phyloP scores from a whole-genome alignment of 1,140 invertebrate species.

The Drosophila melanica region DNA sequence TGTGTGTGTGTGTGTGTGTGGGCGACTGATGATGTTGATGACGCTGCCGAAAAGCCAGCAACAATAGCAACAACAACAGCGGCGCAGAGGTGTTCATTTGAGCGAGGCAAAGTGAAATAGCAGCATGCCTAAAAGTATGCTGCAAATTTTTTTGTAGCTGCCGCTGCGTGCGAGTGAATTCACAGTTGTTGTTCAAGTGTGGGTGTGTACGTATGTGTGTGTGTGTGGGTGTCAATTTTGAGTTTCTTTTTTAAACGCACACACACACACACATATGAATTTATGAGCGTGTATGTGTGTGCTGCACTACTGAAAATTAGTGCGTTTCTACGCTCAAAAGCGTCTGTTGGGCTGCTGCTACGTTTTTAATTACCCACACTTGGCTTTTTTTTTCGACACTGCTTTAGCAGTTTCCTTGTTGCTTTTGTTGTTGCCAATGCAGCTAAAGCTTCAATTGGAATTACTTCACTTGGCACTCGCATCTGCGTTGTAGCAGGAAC shows the following conservation, averaged over 20 bases:
- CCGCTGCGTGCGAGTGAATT: conserved; percentile 50
- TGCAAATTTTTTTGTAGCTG: conserved; percentile 49
- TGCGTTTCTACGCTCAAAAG: conserved; percentile 81
- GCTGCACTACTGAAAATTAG: conserved; percentile 77
- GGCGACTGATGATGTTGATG: conserved; percentile 59
- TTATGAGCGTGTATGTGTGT: conserved; percentile 31
- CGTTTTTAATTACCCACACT: conserved; percentile 82
- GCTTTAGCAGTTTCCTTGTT: conserved; percentile 59
- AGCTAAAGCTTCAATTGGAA: conserved; percentile 73
- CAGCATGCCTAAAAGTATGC: conserved; percentile 81
- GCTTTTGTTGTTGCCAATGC: conserved; percentile 44
- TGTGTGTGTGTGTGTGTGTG: conserved; percentile 6
- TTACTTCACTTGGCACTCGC: conserved; percentile 81
- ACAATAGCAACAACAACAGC: conserved; percentile 21
- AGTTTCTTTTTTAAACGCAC: conserved; percentile 48
- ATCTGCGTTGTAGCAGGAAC: conserved; percentile 58
- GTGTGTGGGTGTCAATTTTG: conserved; percentile 52
- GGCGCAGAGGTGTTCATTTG: conserved; percentile 73
- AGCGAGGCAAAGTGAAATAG: conserved; percentile 78
- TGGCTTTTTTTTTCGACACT: conserved; percentile 55
- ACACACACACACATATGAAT: conserved; percentile 23
- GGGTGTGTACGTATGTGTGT: not conserved
- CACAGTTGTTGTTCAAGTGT: conserved; percentile 38
- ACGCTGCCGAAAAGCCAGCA: conserved; percentile 59
- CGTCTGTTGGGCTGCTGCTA: conserved; percentile 65